Evolutionary conservation across 2,797 vertebrate genomes (phyloP), one percentile per base, ranked within the genome.

Genomic region (Enteromius viviparus): DNA sequence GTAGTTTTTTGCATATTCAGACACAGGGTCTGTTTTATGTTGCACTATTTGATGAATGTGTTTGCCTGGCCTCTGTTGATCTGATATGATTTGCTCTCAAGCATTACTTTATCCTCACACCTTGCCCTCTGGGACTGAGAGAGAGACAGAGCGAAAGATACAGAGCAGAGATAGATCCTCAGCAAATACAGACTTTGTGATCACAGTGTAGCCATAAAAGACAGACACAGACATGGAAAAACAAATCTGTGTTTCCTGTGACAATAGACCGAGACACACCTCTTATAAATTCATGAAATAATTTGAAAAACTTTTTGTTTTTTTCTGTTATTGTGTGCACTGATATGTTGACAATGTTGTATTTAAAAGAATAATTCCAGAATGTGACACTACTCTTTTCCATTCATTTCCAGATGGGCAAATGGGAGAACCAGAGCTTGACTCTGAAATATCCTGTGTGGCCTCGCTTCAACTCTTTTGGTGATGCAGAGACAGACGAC

Each of bases 391-490:
- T 19, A 14, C 5, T 53, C 9, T 64, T 78, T 40, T 68, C 19
- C 7, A 68, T 81, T 88, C 51, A 42, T 78, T 32, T 88, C 23
- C 94, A 99, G 98, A 98, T 98, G 93, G 98, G 97, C 12, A 97
- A 95, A 88, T 96, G 97, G 96, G 98, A 99, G 90, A 99, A 99
- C 89, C 94, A 95, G 89, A 97, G 94, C 2, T 92, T 99, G 92
- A 96, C 94, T 64, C 94, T 98, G 10, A 97, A 97, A 89, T 98
- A 97, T 23, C 97, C 97, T 0, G 97, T 99, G 89, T 99, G 98
- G 98, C 98, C 98, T 0, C 92, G 98, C 72, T 99, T 96, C 92
- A 98, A 97, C 92, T 98, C 97, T 9, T 97, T 97, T 0, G 96
- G 96, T 0, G 97, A 99, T 82, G 96, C 95, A 0, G 98, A 98